Evolutionary conservation across 64 coral and sea anemone species (phyloP).

Genomic region (Cladopsammia gracilis): DNA sequence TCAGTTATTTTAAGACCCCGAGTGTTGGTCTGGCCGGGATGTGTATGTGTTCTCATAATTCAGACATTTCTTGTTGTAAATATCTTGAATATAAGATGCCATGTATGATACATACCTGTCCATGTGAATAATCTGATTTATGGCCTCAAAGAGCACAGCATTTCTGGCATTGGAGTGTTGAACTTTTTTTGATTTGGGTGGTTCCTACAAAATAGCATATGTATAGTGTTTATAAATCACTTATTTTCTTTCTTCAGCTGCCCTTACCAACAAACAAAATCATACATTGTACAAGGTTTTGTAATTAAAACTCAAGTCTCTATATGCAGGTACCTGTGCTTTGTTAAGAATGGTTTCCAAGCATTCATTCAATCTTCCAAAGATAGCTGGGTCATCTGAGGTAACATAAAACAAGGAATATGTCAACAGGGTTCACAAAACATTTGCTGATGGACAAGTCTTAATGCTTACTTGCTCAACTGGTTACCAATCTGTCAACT

Average conservation of each 20-base stretch:
- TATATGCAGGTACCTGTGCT: constrained; percentile 77
- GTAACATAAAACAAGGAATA: neutral
- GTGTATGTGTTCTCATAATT: too few relatives aligned
- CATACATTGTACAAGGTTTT: too few relatives aligned
- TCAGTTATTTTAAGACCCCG: too few relatives aligned
- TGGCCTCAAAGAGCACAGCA: constrained; percentile 97
- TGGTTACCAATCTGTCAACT: too few relatives aligned
- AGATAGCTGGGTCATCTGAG: constrained; percentile 90
- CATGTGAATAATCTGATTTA: constrained; percentile 98
- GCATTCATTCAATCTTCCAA: constrained; percentile 89
- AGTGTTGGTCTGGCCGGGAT: too few relatives aligned
- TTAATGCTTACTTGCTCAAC: too few relatives aligned
- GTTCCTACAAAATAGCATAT: constrained; percentile 53
- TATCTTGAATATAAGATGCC: too few relatives aligned
- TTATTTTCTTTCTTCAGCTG: too few relatives aligned
- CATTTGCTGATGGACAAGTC: neutral
- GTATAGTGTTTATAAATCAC: too few relatives aligned
- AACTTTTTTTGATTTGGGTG: constrained; percentile 94
- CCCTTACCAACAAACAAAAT: too few relatives aligned
- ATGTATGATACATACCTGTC: constrained; percentile 68
- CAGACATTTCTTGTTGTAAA: too few relatives aligned
- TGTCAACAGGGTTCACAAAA: neutral
- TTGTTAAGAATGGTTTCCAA: constrained; percentile 99
- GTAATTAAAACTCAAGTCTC: too few relatives aligned
- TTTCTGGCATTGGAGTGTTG: constrained; percentile 99